These are phyloP conservation scores for Nomada fucata DNA, from an alignment of 2,888 invertebrate species.

Conservation along the genomic window DNA sequence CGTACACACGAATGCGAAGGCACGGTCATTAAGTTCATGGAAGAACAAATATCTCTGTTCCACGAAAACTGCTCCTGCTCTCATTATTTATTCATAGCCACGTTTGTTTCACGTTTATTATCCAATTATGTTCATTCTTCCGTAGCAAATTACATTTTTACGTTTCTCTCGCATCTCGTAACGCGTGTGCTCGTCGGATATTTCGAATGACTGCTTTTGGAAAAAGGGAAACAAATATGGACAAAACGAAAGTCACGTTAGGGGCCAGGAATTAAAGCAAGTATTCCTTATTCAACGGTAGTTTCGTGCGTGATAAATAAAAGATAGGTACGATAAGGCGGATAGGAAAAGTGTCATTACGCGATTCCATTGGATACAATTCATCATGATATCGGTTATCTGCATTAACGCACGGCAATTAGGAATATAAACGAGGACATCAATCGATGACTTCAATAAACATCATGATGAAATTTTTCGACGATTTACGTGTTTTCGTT, in stretches of 20 bases:
- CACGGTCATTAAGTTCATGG: conserved; percentile 31
- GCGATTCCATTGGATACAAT: neutral
- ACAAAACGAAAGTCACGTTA: neutral
- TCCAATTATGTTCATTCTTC: conserved; percentile 10
- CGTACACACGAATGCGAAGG: neutral
- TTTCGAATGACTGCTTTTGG: neutral
- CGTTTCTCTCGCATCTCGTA: neutral
- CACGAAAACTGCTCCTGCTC: conserved; percentile 5
- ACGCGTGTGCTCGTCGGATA: neutral
- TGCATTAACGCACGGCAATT: conserved; percentile 18
- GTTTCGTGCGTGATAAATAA: conserved; percentile 1
- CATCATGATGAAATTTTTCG: conserved; percentile 40
- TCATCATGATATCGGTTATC: conserved; percentile 1
- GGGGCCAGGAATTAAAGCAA: neutral
- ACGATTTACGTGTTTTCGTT: conserved; percentile 22
- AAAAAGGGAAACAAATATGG: neutral
- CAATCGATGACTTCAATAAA: neutral
- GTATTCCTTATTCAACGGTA: neutral
- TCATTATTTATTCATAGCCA: conserved; percentile 17
- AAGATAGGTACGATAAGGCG: neutral
- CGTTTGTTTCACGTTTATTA: neutral
- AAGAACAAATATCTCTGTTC: conserved; percentile 26
- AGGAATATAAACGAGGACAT: neutral
- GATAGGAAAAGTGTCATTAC: neutral
- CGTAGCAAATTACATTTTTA: neutral